Percentiles rank a stretch among this genome's conserved stretches.
Conservation (phyloP, 2,888 invertebrate species). For the Andrena trimmerana region DNA sequence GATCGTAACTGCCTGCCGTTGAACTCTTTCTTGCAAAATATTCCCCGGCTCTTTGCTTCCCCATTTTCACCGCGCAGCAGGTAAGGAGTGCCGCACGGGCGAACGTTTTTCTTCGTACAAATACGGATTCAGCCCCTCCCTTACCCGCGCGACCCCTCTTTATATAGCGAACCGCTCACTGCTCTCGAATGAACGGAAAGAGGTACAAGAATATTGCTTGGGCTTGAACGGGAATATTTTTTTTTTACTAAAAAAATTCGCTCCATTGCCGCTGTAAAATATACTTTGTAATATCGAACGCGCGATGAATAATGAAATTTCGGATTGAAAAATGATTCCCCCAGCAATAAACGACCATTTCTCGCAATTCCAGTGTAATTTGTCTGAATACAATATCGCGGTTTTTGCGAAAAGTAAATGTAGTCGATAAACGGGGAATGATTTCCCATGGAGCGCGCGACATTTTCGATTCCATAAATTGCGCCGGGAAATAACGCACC, state of each 20-base stretch:
- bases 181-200: not conserved
- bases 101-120: constrained; percentile 14
- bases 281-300: too few relatives aligned
- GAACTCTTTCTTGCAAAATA: constrained; percentile 44
- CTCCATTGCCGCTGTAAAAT: too few relatives aligned
- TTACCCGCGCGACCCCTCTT: not conserved
- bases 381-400: constrained; percentile 5
- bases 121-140: not conserved
- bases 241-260: too few relatives aligned
- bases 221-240: not conserved
- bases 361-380: not conserved
- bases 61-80: constrained; percentile 7
- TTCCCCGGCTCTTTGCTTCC: constrained; percentile 26
- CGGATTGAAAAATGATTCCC: constrained; percentile 10
- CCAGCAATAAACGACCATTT: not conserved
- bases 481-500: constrained; percentile 13
- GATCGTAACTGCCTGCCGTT: constrained; percentile 54
- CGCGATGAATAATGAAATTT: not conserved
- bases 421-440: constrained; percentile 8
- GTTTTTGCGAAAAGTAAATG: constrained; percentile 1
- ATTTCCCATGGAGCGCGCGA: constrained; percentile 36
- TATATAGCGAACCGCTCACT: not conserved
- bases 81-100: not conserved
- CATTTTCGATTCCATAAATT: constrained; percentile 49
- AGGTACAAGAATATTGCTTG: constrained; percentile 14